phyloP scores from a whole-genome alignment of 2,113 vertebrate genomes.

The Todiramphus saurophagus region DNA sequence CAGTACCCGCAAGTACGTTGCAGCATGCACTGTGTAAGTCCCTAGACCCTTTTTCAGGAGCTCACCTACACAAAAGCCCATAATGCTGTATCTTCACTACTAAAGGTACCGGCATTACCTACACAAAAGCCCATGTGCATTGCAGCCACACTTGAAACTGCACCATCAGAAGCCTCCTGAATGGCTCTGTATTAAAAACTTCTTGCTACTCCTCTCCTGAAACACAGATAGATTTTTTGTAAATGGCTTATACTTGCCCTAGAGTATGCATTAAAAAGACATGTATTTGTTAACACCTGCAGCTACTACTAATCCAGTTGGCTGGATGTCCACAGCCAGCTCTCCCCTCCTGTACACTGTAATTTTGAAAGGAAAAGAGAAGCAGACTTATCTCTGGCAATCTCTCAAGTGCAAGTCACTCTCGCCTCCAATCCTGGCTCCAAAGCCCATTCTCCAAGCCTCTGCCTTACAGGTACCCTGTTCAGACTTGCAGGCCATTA shows the following conservation, averaged over 20 bases:
- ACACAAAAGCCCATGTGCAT: background rate
- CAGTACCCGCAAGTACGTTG: background rate
- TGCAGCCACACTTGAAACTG: background rate
- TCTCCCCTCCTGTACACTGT: background rate
- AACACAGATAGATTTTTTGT: background rate
- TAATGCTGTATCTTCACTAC: background rate
- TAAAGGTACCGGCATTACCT: background rate
- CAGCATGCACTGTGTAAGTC: background rate
- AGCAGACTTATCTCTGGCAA: slow-evolving; percentile 66
- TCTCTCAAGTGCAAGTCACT: slow-evolving; percentile 28
- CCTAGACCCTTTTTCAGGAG: background rate
- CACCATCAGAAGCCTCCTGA: background rate
- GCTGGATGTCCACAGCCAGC: background rate
- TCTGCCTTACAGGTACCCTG: slow-evolving; percentile 47
- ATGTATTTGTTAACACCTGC: slow-evolving; percentile 22
- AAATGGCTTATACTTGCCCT: background rate
- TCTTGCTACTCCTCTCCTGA: background rate
- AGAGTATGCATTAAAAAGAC: background rate
- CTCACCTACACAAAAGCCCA: background rate
- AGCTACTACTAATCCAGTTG: background rate
- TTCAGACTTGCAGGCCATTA: slow-evolving; percentile 69
- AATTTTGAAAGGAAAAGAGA: slow-evolving; percentile 28
- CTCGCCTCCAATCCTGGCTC: background rate
- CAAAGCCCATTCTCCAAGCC: slow-evolving; percentile 40
- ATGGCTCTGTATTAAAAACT: background rate